Evolutionary conservation across 2,797 vertebrate genomes (phyloP).

Genomic region (Poecilia velifera): DNA sequence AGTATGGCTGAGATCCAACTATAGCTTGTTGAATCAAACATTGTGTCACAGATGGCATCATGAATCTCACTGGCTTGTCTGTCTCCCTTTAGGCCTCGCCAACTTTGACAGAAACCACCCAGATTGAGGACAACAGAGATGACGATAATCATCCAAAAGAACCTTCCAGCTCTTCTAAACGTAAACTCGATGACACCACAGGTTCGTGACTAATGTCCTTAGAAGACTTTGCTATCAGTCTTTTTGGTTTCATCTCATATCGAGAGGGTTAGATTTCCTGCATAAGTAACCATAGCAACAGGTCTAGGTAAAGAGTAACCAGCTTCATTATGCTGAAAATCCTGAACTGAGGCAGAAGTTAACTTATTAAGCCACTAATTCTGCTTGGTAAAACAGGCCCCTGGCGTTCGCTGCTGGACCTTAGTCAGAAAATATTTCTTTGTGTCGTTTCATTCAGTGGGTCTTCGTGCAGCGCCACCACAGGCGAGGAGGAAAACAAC

Average conservation of each 20-base stretch:
- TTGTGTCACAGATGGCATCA: neutral
- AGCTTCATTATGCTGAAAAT: slow-evolving; percentile 1
- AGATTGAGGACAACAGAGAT: slow-evolving; percentile 45
- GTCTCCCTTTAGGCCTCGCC: slow-evolving; percentile 58
- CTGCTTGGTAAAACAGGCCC: neutral
- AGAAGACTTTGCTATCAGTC: neutral
- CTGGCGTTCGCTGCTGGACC: neutral
- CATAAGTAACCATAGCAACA: neutral
- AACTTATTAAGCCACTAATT: neutral
- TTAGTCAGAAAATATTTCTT: no score
- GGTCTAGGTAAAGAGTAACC: neutral
- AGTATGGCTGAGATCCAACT: slow-evolving; percentile 48
- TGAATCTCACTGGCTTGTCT: neutral
- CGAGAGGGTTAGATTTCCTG: neutral
- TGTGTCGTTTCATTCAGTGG: neutral
- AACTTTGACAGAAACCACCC: slow-evolving; percentile 84
- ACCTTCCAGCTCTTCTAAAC: slow-evolving; percentile 24
- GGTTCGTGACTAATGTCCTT: slow-evolving; percentile 37
- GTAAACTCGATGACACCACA: slow-evolving; percentile 18
- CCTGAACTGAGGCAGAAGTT: neutral
- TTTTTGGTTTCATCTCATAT: neutral
- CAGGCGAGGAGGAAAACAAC: neutral
- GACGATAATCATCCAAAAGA: slow-evolving; percentile 22
- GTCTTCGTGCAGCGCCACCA: neutral
- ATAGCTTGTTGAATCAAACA: neutral